Evolutionary conservation across 2,113 vertebrate genomes (phyloP).

Genomic region (Solenodon paradoxus): DNA sequence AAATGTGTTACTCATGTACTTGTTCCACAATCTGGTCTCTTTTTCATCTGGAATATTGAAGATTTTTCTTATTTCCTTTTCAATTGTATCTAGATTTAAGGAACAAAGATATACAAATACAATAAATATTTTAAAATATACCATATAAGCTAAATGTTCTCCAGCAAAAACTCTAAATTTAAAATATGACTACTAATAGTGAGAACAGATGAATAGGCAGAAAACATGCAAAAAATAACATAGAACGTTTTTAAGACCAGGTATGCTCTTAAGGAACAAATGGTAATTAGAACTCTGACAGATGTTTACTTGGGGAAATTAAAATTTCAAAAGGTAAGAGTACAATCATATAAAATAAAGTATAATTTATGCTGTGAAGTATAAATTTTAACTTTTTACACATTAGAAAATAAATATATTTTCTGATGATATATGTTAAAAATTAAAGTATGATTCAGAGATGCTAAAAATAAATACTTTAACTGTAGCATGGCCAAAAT

Average conservation of each 20-base stretch:
- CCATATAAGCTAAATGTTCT: slow-evolving; percentile 29
- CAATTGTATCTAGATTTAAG: slow-evolving; percentile 91
- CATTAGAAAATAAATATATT: slow-evolving; percentile 34
- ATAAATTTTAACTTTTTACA: neutral
- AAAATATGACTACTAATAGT: slow-evolving; percentile 6
- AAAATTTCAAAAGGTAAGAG: slow-evolving; percentile 10
- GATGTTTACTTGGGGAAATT: slow-evolving; percentile 12
- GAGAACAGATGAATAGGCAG: neutral
- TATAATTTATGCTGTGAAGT: neutral
- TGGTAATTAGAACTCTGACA: neutral
- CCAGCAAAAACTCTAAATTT: slow-evolving; percentile 32
- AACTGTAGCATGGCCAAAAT: neutral
- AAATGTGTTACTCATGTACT: slow-evolving; percentile 99
- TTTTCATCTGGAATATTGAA: slow-evolving; percentile 97
- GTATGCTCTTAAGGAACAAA: neutral
- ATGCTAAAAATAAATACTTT: neutral
- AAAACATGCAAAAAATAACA: neutral
- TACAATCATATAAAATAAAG: neutral
- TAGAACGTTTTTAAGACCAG: neutral
- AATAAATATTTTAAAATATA: slow-evolving; percentile 47
- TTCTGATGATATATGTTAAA: neutral
- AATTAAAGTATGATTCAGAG: slow-evolving; percentile 25
- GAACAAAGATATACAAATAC: slow-evolving; percentile 58
- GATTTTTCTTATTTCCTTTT: slow-evolving; percentile 98
- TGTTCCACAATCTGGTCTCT: slow-evolving; percentile 98